Evolutionary conservation across 2,113 vertebrate genomes (phyloP).

Genomic region (Fregetta grallaria): DNA sequence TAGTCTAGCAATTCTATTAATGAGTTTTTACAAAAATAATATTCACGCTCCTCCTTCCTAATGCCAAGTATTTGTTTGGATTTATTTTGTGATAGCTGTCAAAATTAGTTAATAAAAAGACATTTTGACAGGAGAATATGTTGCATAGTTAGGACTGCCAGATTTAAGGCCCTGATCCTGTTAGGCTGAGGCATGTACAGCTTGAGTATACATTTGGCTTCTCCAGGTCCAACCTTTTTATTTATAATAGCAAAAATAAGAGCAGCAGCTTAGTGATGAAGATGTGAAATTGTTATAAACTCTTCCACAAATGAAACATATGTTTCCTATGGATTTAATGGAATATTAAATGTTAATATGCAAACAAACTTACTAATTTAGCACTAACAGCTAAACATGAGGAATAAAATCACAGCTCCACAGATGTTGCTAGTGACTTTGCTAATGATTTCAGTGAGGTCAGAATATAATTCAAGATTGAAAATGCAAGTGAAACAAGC

Average conservation of each 20-base stretch:
- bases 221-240: neutral
- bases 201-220: neutral
- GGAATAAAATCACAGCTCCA: neutral
- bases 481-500: neutral
- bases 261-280: neutral
- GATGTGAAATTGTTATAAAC: neutral
- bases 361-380: neutral
- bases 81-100: neutral
- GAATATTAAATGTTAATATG: neutral
- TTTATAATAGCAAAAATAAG: neutral
- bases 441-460: neutral
- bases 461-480: neutral
- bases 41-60: neutral
- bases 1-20: neutral
- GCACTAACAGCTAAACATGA: neutral
- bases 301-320: neutral
- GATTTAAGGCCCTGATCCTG: neutral
- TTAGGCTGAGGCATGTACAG: neutral
- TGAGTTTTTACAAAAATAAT: neutral
- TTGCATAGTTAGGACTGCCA: neutral
- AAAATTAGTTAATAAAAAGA: neutral
- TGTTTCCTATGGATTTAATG: neutral
- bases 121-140: neutral
- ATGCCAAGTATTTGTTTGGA: neutral
- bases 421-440: neutral